phyloP scores from a whole-genome alignment of 2,888 invertebrate genomes.

The Phytoseiulus persimilis region DNA sequence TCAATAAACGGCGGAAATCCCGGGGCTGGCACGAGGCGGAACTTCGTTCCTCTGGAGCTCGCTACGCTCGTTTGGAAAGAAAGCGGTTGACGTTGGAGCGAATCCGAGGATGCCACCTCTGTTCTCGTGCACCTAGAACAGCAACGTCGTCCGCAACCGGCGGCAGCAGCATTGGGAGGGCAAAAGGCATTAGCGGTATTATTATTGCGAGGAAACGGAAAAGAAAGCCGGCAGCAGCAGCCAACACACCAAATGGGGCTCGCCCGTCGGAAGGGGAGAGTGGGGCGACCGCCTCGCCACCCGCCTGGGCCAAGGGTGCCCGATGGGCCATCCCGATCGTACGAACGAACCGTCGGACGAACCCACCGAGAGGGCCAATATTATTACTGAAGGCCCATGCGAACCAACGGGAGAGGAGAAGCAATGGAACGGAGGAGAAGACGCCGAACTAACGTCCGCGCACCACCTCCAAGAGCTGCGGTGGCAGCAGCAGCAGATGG shows the following conservation, averaged over 20 bases:
- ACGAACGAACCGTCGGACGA: not conserved
- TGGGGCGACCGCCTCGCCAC: not conserved
- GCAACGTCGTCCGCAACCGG: not conserved
- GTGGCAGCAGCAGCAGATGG: not conserved
- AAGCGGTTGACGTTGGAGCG: not conserved
- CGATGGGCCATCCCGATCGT: not conserved
- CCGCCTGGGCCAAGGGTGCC: not conserved
- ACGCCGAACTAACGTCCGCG: not conserved
- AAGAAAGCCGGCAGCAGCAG: not conserved
- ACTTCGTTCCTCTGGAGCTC: not conserved
- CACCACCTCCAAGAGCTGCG: not conserved
- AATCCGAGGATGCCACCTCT: not conserved
- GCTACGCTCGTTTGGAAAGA: not conserved
- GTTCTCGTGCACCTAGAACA: not conserved
- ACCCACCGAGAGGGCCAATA: not conserved
- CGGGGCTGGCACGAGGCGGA: no score
- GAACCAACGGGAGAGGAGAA: not conserved
- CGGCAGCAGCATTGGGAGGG: not conserved
- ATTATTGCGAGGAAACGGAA: not conserved
- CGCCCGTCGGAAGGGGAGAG: not conserved
- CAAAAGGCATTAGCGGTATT: slow-evolving; percentile 5
- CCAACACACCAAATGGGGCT: not conserved
- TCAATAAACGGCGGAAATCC: no score
- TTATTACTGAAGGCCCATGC: not conserved
- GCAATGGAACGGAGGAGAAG: not conserved